phyloP scores from a whole-genome alignment of 2,113 vertebrate species.

The Cavia porcellus region DNA sequence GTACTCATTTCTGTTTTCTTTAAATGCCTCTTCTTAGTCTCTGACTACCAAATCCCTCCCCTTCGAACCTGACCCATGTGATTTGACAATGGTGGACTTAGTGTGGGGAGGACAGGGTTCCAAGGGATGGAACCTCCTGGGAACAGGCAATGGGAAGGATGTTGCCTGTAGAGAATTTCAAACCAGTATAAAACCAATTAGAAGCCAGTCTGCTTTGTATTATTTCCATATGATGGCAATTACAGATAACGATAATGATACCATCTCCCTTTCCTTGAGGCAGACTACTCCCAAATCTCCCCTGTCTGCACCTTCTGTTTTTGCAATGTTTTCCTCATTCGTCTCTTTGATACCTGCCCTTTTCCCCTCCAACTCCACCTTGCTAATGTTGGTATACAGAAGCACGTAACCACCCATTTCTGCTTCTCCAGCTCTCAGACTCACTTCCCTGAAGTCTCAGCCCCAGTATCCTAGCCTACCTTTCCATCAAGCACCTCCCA shows the following conservation, averaged over 20 bases:
- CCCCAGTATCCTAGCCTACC: background rate
- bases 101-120: background rate
- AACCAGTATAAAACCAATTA: constrained; percentile 1
- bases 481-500: background rate
- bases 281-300: background rate
- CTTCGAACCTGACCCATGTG: background rate
- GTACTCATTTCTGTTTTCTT: background rate
- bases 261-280: background rate
- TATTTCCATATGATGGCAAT: background rate
- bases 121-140: background rate
- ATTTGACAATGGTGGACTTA: background rate
- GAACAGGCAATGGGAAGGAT: background rate
- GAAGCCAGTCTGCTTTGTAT: background rate
- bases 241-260: background rate
- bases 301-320: background rate
- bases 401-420: background rate
- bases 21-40: background rate
- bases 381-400: background rate
- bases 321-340: background rate
- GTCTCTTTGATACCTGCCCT: background rate
- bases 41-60: background rate
- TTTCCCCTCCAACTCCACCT: background rate
- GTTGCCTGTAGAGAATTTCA: background rate
- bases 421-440: constrained; percentile 26
- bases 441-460: constrained; percentile 20